Percentiles rank a stretch among this genome's conserved stretches.
phyloP scores from a whole-genome alignment of 2,888 invertebrate species.

The Acrobasis repandana region DNA sequence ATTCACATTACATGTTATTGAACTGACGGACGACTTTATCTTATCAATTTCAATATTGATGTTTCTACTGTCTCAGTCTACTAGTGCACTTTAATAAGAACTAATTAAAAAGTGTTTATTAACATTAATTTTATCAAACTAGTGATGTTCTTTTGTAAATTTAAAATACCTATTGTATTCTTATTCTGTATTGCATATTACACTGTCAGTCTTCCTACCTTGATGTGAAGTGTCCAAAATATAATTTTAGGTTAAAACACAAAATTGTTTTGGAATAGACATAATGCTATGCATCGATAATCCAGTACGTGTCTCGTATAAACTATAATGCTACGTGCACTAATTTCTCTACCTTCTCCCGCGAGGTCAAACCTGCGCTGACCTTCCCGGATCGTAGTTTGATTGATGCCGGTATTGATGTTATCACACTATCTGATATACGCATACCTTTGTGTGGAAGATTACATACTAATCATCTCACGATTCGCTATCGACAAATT shows the following conservation, averaged over 20 bases:
- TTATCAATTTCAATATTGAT: conserved; percentile 67
- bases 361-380: conserved; percentile 11
- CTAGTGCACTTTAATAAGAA: conserved; percentile 39
- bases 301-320: conserved; percentile 24
- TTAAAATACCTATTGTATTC: neutral
- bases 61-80: conserved; percentile 53
- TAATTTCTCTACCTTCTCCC: conserved; percentile 22
- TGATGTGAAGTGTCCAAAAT: neutral
- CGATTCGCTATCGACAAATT: conserved; percentile 49
- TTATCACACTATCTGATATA: conserved; percentile 19
- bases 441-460: conserved; percentile 23
- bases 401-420: conserved; percentile 24
- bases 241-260: neutral
- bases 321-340: conserved; percentile 14
- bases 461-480: conserved; percentile 29
- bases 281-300: conserved; percentile 34
- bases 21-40: conserved; percentile 62
- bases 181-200: too few species aligned
- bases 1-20: conserved; percentile 62
- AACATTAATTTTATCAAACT: conserved; percentile 18
- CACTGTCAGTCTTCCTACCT: too few species aligned
- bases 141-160: neutral
- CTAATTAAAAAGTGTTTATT: conserved; percentile 30
- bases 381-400: conserved; percentile 19
- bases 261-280: neutral